Evolutionary conservation across 2,797 vertebrate species (phyloP).

Genomic region (Diplodus puntazzo): DNA sequence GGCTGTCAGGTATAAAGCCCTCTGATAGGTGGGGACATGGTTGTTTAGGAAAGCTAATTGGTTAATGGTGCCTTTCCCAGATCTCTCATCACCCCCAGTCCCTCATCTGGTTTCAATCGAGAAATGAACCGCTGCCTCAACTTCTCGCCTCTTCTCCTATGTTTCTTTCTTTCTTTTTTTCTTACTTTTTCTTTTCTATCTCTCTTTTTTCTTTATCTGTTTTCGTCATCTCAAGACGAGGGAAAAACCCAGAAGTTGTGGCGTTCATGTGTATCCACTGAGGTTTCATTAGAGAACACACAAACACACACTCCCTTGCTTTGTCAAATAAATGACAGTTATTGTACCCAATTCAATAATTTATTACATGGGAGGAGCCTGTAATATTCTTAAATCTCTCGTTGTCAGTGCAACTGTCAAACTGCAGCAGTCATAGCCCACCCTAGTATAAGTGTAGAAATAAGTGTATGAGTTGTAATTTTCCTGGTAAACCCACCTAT

Average conservation of each 20-base stretch:
- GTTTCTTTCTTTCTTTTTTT: not conserved
- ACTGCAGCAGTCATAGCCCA: not conserved
- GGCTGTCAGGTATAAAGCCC: constrained; percentile 49
- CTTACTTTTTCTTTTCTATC: not conserved
- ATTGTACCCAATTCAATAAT: not conserved
- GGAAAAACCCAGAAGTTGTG: constrained; percentile 44
- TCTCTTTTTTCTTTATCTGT: constrained; percentile 1
- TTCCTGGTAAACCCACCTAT: too few species aligned
- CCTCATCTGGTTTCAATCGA: constrained; percentile 74
- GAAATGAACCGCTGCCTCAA: constrained; percentile 44
- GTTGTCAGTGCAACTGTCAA: not conserved
- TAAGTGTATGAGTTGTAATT: too few species aligned
- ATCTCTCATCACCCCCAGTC: constrained; percentile 64
- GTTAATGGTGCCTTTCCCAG: constrained; percentile 72
- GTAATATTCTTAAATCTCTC: not conserved
- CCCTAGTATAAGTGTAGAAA: too few species aligned
- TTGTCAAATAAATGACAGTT: constrained; percentile 14
- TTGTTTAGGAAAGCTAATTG: constrained; percentile 67
- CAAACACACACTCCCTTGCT: constrained; percentile 21
- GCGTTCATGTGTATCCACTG: constrained; percentile 25
- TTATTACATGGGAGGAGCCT: not conserved
- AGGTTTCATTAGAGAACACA: constrained; percentile 26
- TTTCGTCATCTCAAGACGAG: constrained; percentile 28
- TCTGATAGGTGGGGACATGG: constrained; percentile 58
- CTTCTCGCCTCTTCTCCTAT: constrained; percentile 28